These are phyloP conservation scores for Riparia riparia DNA, from an alignment of 2,113 vertebrate genomes.

Conservation along the genomic window DNA sequence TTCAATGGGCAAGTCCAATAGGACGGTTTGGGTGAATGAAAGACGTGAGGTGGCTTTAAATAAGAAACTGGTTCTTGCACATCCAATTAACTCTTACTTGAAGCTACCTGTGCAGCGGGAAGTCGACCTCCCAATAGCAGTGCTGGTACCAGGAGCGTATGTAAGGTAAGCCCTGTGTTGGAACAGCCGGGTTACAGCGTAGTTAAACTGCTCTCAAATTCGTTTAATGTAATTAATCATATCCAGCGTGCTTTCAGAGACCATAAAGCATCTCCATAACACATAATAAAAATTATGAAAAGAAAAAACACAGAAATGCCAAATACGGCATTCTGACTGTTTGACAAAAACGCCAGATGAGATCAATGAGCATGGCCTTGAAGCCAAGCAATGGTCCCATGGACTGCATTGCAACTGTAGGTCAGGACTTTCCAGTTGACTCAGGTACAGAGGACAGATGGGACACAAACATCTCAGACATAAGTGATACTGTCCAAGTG, in stretches of 20 bases:
- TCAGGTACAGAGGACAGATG: background rate
- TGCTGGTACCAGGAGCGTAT: background rate
- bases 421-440: background rate
- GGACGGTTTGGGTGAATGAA: background rate
- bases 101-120: background rate
- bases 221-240: background rate
- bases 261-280: background rate
- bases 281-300: background rate
- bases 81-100: background rate
- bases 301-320: background rate
- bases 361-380: background rate
- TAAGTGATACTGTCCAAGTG: background rate
- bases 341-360: background rate
- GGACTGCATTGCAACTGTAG: background rate
- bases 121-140: background rate
- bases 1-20: background rate
- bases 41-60: background rate
- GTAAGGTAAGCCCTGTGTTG: background rate
- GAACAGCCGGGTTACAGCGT: background rate
- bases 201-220: slow-evolving; percentile 12
- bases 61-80: background rate
- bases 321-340: background rate
- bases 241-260: background rate
- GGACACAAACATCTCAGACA: background rate
- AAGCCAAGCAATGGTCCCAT: background rate